Evolutionary conservation across 2,888 invertebrate genomes (phyloP), one percentile per base, ranked within the genome.

Genomic region (Drosophila prolongata): DNA sequence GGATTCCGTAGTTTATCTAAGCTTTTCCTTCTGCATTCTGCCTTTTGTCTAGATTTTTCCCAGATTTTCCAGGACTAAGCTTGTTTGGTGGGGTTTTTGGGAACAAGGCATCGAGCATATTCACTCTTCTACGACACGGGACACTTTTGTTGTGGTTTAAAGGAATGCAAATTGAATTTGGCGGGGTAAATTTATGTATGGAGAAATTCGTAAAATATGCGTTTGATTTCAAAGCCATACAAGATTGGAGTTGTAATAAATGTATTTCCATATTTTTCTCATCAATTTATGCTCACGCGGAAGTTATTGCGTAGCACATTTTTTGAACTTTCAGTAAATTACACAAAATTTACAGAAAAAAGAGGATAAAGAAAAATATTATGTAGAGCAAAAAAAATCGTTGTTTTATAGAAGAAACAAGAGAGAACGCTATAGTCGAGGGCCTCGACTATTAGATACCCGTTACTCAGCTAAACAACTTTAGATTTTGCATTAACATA

Each of bases 151-250:
- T 35, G 58, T 58, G 62, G 59, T 34, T 59, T 58, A 42, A 40
- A 35, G 42, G 35, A 37, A 62, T 49, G 47, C 47, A 49, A 62
- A 62, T 62, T 62, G 59, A 62, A 62, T 62, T 58, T 16, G 47
- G 10, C 24, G 35, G 42, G 16, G 47, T 43, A 62, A 62, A 62
- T 59, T 58, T 62, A 62, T 62, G 42, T 59, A 58, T 49, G 14
- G 24, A 2, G 14, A 59, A 54, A 24, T 43, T 14, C 5, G 40
- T 13, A 30, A 24, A 47, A 47, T 56, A 57, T 38, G 30, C 24
- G 56, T 14, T 34, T 16, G 44, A 56, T 54, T 54, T 43, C 43
- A 60, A 43, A 54, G 53, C 53, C 53, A 53, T 42, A 4, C 13
- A 24, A 1, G n/a, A 19, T 8, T 3, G 19, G 34, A 8, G 13